These are phyloP conservation scores for Phasianus colchicus DNA, from an alignment of 2,113 vertebrate genomes.

Conservation along the genomic window DNA sequence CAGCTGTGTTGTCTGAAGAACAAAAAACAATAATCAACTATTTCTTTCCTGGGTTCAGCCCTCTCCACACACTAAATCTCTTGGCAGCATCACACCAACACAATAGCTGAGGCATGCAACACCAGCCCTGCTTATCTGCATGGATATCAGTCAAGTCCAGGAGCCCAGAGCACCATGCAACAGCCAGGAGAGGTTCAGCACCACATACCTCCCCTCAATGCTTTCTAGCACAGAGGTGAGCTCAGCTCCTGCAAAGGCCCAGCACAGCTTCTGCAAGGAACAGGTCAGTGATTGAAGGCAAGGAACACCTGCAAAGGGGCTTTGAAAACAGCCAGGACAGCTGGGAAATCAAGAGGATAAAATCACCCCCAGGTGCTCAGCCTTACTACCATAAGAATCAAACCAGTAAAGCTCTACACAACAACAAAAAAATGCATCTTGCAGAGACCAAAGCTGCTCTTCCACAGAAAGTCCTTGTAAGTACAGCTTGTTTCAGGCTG, in stretches of 20 bases:
- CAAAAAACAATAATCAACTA: conserved; percentile 46
- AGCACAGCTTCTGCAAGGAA: accelerated
- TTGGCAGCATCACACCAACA: neutral
- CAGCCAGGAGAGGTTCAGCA: neutral
- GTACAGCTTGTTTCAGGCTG: neutral
- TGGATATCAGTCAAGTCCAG: neutral
- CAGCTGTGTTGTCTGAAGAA: neutral
- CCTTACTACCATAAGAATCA: too few relatives aligned
- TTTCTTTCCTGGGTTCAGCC: neutral
- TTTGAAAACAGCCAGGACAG: neutral
- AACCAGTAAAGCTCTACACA: neutral
- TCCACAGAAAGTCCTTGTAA: accelerated
- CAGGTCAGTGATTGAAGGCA: too few relatives aligned
- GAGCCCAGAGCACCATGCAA: accelerated
- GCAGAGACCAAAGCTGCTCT: neutral
- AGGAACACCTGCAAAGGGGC: neutral
- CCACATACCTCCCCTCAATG: neutral
- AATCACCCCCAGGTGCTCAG: neutral
- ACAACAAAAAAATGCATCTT: accelerated
- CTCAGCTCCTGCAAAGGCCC: neutral
- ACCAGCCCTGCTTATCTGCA: neutral
- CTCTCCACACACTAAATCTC: neutral
- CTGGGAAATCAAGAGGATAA: neutral
- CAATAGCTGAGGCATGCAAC: neutral
- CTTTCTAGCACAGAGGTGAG: accelerated